These are phyloP conservation scores for Sandelia bainsii DNA, from an alignment of 2,797 vertebrate species.

Conservation along the genomic window DNA sequence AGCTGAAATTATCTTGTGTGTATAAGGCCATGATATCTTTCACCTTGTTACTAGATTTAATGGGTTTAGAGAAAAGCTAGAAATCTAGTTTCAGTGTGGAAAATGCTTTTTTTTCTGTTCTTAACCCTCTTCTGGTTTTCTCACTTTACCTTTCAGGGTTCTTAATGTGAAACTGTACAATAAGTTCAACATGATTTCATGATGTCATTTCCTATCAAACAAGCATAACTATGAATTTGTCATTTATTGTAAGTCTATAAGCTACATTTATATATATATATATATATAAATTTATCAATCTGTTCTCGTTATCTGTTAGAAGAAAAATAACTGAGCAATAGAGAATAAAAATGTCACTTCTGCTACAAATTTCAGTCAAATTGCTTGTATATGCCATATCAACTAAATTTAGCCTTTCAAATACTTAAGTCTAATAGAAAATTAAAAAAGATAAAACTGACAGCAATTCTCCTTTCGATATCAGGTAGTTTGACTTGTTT, in stretches of 20 bases:
- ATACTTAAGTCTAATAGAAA: background rate
- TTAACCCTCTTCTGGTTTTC: background rate
- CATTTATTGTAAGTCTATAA: background rate
- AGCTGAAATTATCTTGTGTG: constrained; percentile 50
- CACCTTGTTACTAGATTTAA: background rate
- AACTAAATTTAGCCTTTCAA: background rate
- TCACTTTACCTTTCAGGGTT: constrained; percentile 10
- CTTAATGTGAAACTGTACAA: constrained; percentile 16
- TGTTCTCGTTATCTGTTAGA: background rate
- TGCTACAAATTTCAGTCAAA: background rate
- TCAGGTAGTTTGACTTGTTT: constrained; percentile 17
- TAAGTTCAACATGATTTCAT: background rate
- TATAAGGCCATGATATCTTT: background rate
- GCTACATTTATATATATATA: background rate
- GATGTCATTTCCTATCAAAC: constrained; percentile 1
- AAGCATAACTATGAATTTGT: background rate
- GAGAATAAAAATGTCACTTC: background rate
- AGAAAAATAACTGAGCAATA: background rate
- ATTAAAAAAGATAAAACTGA: background rate
- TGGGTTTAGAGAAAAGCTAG: background rate
- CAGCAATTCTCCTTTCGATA: background rate
- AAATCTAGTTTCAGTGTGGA: background rate
- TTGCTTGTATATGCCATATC: constrained; percentile 12
- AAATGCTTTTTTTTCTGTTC: constrained; percentile 2
- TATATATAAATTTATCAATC: background rate